Evolutionary conservation across 2,888 invertebrate genomes (phyloP), one percentile per base, ranked within the genome.

Genomic region (Erebia epiphron): DNA sequence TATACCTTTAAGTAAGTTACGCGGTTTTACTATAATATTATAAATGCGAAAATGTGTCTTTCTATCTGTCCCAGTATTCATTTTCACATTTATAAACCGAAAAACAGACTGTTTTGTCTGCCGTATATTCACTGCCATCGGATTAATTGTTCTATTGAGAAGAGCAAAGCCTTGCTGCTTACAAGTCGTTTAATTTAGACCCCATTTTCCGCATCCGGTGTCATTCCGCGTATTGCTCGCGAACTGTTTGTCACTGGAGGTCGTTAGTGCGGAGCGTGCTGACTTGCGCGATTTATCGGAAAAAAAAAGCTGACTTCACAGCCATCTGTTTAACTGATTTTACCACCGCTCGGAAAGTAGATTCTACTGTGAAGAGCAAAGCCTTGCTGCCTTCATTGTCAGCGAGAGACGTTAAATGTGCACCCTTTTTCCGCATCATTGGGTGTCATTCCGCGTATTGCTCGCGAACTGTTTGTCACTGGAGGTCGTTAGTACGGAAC

Each of bases 361-460:
- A 21, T 21, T 21, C 21, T 21, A n/a, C n/a, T 21, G 21, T 2
- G 21, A 21, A 21, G 21, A 21, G 21, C 21, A 21, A 21, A 21
- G 21, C 21, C 21, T 21, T 21, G 21, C 21, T 21, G 21, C 21
- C 21, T 1, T 2, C 21, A 21, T 21, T 21, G 21, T 21, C 2
- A 21, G 21, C 21, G 21, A 2, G 2, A 21, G 1, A 2, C 1
- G 2, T 21, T 21, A 9, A 43, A 11, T 43, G 43, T 84, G 83
- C 79, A 79, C 86, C 84, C 87, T 83, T 85, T 86, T 87, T 85
- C 85, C 86, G 79, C 85, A 75, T 88, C 89, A 88, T 88, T 88
- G 83, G 75, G 65, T 81, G 75, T 72, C 43, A 43, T 43, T 18
- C n/a, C n/a, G 41, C 43, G 54, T 18, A 21, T 56, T 18, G 77